Evolutionary conservation across 2,888 invertebrate species (phyloP).

Genomic region (Lampropteryx suffumata): DNA sequence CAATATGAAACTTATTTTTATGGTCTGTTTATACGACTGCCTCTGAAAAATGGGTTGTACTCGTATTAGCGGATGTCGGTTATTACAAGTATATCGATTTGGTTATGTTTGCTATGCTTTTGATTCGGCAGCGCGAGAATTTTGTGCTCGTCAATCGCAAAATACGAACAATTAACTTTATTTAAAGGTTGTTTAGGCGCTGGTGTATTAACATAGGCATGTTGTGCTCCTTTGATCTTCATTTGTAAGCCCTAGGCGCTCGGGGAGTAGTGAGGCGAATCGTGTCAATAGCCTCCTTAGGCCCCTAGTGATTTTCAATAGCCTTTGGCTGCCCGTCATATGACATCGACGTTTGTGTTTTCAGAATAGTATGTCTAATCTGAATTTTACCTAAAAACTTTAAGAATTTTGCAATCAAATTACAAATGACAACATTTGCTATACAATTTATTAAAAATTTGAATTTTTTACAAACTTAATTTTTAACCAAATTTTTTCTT

Average conservation of each 20-base stretch:
- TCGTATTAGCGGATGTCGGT: constrained; percentile 52
- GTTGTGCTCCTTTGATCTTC: constrained; percentile 21
- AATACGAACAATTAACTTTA: background rate
- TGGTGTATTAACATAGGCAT: background rate
- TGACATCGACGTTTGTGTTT: constrained; percentile 3
- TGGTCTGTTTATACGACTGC: constrained; percentile 67
- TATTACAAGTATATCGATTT: constrained; percentile 28
- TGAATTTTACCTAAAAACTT: no score
- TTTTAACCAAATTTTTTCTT: no score
- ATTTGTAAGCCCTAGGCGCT: constrained; percentile 13
- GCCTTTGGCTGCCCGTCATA: constrained; percentile 20
- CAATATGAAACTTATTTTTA: constrained; percentile 73
- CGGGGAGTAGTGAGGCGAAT: constrained; percentile 17
- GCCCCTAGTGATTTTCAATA: constrained; percentile 28
- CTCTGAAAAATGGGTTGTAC: constrained; percentile 53
- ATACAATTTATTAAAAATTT: no score
- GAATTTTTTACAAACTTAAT: no score
- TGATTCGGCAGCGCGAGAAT: no score
- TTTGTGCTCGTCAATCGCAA: no score
- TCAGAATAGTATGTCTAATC: no score
- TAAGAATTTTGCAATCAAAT: no score
- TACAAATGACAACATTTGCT: no score
- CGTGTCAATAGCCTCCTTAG: constrained; percentile 30
- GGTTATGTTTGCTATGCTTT: constrained; percentile 1
- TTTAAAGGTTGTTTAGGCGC: background rate